Evolutionary conservation across 2,797 vertebrate species (phyloP).

Genomic region (Rallus crepitans): DNA sequence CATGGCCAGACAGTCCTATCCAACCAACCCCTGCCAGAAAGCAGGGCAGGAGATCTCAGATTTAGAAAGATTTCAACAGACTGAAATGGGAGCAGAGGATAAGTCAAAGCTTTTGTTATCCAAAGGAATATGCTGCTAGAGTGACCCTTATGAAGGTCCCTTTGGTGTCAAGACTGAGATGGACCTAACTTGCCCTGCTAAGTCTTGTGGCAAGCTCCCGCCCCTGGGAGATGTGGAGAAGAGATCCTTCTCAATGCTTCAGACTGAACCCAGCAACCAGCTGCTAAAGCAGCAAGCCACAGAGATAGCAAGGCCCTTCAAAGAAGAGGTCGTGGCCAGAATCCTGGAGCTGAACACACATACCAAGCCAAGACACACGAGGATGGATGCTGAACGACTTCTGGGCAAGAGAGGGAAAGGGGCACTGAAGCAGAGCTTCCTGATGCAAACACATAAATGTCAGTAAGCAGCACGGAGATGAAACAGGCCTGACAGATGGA

Average conservation of each 20-base stretch:
- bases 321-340: neutral
- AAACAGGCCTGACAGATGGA: conserved; percentile 69
- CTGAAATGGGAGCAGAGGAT: neutral
- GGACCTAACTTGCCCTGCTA: neutral
- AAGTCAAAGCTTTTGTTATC: neutral
- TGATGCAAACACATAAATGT: conserved; percentile 12
- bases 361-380: neutral
- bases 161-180: neutral
- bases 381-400: neutral
- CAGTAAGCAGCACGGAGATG: conserved; percentile 21
- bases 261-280: neutral
- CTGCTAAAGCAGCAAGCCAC: neutral
- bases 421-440: neutral
- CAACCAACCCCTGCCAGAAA: neutral
- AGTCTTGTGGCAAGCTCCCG: neutral
- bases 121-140: neutral
- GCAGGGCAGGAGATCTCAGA: too few relatives aligned
- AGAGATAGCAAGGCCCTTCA: neutral
- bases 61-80: neutral
- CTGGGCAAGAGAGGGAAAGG: neutral
- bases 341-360: neutral
- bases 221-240: neutral
- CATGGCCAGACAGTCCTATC: neutral
- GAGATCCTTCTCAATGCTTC: neutral
- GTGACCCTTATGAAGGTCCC: neutral